Conservation (phyloP, 2,888 invertebrate species). For the Spodoptera picta region DNA sequence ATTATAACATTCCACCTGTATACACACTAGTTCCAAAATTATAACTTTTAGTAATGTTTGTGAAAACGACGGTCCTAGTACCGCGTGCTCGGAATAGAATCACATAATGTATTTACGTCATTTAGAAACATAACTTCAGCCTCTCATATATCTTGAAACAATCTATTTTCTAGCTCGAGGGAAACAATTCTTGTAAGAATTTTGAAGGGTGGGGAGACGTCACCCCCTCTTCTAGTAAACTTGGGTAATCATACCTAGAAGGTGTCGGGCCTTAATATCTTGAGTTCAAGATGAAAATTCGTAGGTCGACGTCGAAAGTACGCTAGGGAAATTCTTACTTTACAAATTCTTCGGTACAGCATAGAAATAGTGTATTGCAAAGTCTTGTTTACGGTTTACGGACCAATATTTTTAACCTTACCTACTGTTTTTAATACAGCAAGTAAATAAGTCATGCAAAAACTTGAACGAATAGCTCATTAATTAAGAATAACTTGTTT, state of each 20-base stretch:
- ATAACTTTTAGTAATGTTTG: conserved; percentile 45
- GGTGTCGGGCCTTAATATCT: conserved; percentile 32
- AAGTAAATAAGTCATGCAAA: too few relatives aligned
- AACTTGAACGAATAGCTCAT: too few relatives aligned
- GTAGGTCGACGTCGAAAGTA: conserved; percentile 30
- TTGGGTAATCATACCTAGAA: conserved; percentile 31
- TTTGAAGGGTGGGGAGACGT: conserved; percentile 24
- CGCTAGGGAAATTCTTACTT: conserved; percentile 42
- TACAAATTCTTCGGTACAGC: conserved; percentile 37
- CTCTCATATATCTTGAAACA: conserved; percentile 24
- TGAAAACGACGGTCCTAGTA: conserved; percentile 28
- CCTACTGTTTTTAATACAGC: too few relatives aligned
- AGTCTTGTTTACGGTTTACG: too few relatives aligned
- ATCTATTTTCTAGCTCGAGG: conserved; percentile 20
- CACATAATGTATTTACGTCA: conserved; percentile 33
- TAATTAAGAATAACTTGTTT: too few relatives aligned
- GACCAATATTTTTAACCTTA: too few relatives aligned
- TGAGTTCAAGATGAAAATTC: conserved; percentile 44
- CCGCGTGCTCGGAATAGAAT: conserved; percentile 35
- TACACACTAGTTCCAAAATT: conserved; percentile 34
- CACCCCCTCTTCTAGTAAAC: conserved; percentile 29
- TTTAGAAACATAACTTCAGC: conserved; percentile 17
- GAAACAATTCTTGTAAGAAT: conserved; percentile 14
- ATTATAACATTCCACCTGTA: too few relatives aligned
- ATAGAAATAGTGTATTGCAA: conserved; percentile 24